phyloP scores from a whole-genome alignment of 2,888 invertebrate species.

The Volucella bombylans region DNA sequence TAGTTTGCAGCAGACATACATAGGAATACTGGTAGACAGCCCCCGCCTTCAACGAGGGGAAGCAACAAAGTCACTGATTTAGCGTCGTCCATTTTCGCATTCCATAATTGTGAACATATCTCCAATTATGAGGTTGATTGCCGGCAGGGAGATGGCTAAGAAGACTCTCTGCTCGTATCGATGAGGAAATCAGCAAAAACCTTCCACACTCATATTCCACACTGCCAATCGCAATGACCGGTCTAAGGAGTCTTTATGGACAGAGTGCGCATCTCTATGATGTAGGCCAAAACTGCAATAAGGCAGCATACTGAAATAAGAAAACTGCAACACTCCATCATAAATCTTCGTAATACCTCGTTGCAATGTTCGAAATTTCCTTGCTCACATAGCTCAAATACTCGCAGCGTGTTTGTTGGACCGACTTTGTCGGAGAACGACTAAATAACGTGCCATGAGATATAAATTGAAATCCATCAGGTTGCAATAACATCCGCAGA shows the following conservation, averaged over 20 bases:
- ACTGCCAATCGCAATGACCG: constrained; percentile 44
- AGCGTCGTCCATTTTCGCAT: constrained; percentile 71
- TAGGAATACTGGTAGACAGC: neutral
- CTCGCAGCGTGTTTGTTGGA: constrained; percentile 18
- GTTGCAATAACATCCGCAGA: constrained; percentile 22
- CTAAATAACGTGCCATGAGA: constrained; percentile 36
- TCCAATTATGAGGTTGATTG: constrained; percentile 71
- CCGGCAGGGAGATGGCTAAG: constrained; percentile 52
- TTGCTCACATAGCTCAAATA: constrained; percentile 72
- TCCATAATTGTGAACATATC: constrained; percentile 73
- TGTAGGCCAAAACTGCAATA: constrained; percentile 72
- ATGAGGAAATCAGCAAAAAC: constrained; percentile 59
- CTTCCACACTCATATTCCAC: constrained; percentile 54
- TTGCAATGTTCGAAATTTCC: constrained; percentile 69
- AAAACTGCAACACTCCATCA: constrained; percentile 67
- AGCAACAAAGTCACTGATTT: constrained; percentile 72
- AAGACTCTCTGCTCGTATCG: constrained; percentile 39
- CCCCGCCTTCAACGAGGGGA: constrained; percentile 28
- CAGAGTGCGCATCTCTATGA: constrained; percentile 69
- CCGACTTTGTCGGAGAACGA: neutral
- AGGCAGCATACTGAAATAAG: constrained; percentile 63
- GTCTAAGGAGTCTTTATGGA: constrained; percentile 56
- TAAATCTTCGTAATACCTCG: constrained; percentile 71
- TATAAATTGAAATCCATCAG: constrained; percentile 52
- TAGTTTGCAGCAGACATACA: neutral